Base-by-base conservation (phyloP, 2,888 invertebrate species). In the Caenorhabditis doughertyi region DNA sequence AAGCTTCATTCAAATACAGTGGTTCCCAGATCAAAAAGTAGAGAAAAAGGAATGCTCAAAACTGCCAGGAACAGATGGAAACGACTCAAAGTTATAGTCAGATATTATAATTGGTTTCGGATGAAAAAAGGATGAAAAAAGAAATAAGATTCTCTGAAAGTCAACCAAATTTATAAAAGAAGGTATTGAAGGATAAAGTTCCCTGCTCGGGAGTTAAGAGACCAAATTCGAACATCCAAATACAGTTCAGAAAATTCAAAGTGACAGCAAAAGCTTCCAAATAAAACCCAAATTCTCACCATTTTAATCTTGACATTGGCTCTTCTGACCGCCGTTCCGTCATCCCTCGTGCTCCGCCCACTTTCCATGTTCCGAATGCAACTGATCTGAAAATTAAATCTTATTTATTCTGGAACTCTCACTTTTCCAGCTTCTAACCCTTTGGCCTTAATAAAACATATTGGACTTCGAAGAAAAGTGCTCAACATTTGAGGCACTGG, bases 311-410 rank as follows among this genome's bases (percentile, higher is more conserved):
- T 3, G 58, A 51, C 27, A 56, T 44, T 44, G 76, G 81, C 53
- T 81, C 81, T 49, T 77, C 81, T 13, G 76, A 77, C 29, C 81
- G 42, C 35, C 77, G 56, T 49, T 81, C 81, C 21, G 85, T 79
- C 68, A 89, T 80, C 25, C 84, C 76, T 16, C 87, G 65, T 11
- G 89, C 90, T 60, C 87, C 90, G 25, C 90, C 90, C 25, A 89
- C 89, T 62, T 90, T 86, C 90, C 90, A 90, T 49, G 90, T 90
- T 42, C 90, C 89, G 60, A 89, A 90, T 55, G 90, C 90, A 4
- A 90, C 88, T 16, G 89, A 89, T 25, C 89, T 82, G 79, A 44
- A 83, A 85, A 16, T 27, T 5, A 21, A 0, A 23, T 42, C 16
- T 18, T 16, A 21, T 64, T 29, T 49, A 8, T n/a, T 47, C 18